Evolutionary conservation across 1,140 invertebrate genomes (phyloP).

Genomic region (Sarcophaga bullata): DNA sequence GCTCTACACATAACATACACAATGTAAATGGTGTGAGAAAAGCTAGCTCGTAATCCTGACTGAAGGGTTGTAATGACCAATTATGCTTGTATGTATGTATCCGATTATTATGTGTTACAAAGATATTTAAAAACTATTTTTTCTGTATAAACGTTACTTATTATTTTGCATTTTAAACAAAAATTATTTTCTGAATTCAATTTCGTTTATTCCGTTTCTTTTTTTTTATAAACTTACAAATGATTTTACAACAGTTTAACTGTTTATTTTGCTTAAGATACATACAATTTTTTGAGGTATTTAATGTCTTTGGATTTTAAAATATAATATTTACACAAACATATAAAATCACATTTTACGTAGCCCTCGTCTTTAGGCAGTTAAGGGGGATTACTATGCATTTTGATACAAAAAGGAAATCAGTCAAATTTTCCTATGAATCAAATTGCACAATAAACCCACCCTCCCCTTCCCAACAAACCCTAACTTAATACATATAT

Average conservation of each 20-base stretch:
- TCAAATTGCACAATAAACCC: background rate
- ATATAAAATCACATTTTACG: background rate
- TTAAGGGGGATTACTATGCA: no score
- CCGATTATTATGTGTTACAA: no score
- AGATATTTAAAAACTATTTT: no score
- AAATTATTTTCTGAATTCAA: background rate
- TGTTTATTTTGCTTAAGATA: background rate
- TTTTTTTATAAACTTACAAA: constrained; percentile 9
- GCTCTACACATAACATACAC: no score
- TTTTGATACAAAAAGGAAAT: no score
- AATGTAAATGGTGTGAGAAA: no score
- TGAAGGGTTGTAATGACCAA: no score
- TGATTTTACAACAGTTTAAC: constrained; percentile 15
- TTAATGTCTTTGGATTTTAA: background rate
- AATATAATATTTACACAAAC: background rate
- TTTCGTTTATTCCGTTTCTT: background rate
- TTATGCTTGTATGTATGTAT: no score
- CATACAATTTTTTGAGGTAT: background rate
- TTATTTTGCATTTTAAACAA: no score
- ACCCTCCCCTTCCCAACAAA: background rate
- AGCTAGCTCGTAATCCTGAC: no score
- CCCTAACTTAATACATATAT: background rate
- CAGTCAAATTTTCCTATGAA: no score
- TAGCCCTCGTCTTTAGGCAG: background rate
- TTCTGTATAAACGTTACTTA: no score